phyloP scores from a whole-genome alignment of 2,113 vertebrate species.

The Mustelus asterias region DNA sequence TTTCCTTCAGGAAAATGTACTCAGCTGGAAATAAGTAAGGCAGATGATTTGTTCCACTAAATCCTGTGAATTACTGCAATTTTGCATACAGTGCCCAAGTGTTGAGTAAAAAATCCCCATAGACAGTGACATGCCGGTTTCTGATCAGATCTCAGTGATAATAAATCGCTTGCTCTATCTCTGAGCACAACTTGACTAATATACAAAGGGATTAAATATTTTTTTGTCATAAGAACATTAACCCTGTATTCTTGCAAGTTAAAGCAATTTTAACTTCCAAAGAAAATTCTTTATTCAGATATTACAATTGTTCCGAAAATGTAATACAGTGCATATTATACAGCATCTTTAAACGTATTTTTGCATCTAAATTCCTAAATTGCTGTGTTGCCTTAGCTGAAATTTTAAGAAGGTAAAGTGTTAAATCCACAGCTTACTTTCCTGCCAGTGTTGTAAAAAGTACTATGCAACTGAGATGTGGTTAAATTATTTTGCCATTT shows the following conservation, averaged over 20 bases:
- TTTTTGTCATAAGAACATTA: neutral
- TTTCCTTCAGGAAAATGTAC: neutral
- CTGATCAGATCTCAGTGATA: neutral
- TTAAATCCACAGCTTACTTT: neutral
- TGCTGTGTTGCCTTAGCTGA: neutral
- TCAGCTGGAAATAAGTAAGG: neutral
- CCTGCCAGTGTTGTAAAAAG: neutral
- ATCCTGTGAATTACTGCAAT: neutral
- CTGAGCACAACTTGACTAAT: neutral
- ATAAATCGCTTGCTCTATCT: neutral
- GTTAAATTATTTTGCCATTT: neutral
- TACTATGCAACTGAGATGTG: neutral
- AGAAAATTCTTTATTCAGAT: neutral
- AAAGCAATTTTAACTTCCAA: neutral
- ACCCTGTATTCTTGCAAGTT: neutral
- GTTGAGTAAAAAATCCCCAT: neutral
- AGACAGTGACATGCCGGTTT: neutral
- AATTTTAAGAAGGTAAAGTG: neutral
- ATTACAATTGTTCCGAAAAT: neutral
- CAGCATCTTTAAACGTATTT: neutral
- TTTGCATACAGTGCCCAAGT: neutral
- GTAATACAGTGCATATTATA: neutral
- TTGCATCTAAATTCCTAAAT: neutral
- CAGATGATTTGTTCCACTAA: neutral
- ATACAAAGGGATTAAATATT: neutral